Evolutionary conservation across 2,113 vertebrate genomes (phyloP), one percentile per base, ranked within the genome.

Genomic region (Myotis brandtii): DNA sequence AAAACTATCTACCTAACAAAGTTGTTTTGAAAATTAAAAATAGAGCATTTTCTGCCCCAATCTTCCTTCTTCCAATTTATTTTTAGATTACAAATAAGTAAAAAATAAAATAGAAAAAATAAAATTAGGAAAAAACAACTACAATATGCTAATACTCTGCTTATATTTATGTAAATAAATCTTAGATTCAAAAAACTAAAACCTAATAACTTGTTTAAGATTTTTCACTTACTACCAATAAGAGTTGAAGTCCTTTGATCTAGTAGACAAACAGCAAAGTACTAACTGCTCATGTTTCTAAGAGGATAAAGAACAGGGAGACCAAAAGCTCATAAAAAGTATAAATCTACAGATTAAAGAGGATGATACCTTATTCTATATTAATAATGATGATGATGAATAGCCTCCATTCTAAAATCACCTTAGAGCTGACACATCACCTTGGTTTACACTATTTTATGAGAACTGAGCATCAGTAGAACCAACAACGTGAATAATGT

Each of bases 21-120:
- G 4, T 92, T 93, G 23, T 67, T 76, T 40, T 81, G 32, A 94
- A 67, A 95, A 82, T 92, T 50, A 89, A 30, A 72, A 81, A 37
- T n/a, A 34, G 3, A 54, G 32, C 17, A 18, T 13, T 73, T 76
- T 86, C 83, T 70, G 17, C 16, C 46, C 17, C 54, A 46, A 10
- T 14, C 64, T 52, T 80, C 6, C 64, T 86, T 86, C 54, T 13
- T 66, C 62, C 17, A 90, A 40, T 62, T 87, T 87, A 85, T 43
- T 80, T 94, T 91, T 79, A 93, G 46, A 27, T 59, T 13, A 3
- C 14, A 89, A 92, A 86, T 66, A 86, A 43, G 16, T 75, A 76
- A 93, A 82, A 85, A 64, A 43, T 20, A 46, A 62, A 80, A 13
- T 91, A 5, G 20, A 30, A 48, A 73, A 73, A 93, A 70, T 14